These are phyloP conservation scores for Notamacropus eugenii DNA, from an alignment of 2,797 vertebrate species.

Conservation along the genomic window DNA sequence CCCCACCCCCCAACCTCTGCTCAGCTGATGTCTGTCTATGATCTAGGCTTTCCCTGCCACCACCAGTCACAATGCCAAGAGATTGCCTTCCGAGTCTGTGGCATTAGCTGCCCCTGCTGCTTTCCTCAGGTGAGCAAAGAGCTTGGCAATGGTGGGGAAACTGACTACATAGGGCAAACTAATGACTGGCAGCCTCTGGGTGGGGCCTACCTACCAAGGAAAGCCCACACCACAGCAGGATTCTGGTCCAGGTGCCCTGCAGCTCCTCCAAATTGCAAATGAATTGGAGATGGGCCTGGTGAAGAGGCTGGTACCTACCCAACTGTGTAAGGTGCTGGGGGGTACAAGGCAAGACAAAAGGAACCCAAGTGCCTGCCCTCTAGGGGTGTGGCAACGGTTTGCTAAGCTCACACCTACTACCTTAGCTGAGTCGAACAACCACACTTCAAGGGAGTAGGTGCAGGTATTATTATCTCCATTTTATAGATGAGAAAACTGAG, in stretches of 20 bases:
- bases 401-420: neutral
- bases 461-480: neutral
- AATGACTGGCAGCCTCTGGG: neutral
- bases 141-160: neutral
- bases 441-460: neutral
- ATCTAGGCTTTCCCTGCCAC: conserved; percentile 63
- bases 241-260: neutral
- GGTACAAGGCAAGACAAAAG: neutral
- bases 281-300: no score
- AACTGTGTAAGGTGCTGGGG: neutral
- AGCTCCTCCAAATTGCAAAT: neutral
- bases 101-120: conserved; percentile 41
- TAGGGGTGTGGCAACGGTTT: no score
- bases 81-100: neutral
- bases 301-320: neutral
- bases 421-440: neutral
- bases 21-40: conserved; percentile 44
- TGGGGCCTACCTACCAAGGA: neutral
- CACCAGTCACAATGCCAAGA: conserved; percentile 35
- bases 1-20: conserved; percentile 52
- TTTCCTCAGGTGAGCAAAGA: conserved; percentile 42
- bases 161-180: conserved; percentile 56
- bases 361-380: neutral
- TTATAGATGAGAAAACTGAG: neutral
- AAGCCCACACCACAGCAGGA: neutral